These are phyloP conservation scores for Sitobion miscanthi DNA, from an alignment of 1,140 invertebrate genomes.

Conservation along the genomic window DNA sequence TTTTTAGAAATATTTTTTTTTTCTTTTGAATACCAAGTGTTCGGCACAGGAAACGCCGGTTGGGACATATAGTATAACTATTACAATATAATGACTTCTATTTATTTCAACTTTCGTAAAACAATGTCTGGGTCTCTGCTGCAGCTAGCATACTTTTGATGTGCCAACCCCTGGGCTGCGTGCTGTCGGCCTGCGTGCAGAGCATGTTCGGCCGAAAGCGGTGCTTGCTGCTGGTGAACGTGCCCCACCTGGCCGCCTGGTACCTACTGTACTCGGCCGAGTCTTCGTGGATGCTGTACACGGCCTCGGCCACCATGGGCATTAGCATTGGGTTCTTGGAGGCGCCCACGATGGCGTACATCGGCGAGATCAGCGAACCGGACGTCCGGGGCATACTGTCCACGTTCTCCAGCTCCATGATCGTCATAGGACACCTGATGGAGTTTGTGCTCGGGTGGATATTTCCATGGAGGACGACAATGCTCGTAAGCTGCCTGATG, in stretches of 20 bases:
- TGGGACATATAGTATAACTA: no score
- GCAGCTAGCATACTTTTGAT: slow-evolving; percentile 61
- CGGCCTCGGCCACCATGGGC: slow-evolving; percentile 59
- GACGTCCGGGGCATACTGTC: slow-evolving; percentile 59
- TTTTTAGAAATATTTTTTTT: no score
- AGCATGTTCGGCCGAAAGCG: slow-evolving; percentile 60
- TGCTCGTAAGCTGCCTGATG: slow-evolving; percentile 58
- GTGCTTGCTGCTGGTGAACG: slow-evolving; percentile 61
- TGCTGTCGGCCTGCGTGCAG: slow-evolving; percentile 59
- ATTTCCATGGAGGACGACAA: slow-evolving; percentile 59
- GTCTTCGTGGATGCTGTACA: slow-evolving; percentile 58
- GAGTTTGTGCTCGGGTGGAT: slow-evolving; percentile 59
- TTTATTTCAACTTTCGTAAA: neutral
- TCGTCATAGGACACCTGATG: slow-evolving; percentile 59
- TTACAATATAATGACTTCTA: no score
- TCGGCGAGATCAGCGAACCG: slow-evolving; percentile 67
- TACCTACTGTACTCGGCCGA: slow-evolving; percentile 59
- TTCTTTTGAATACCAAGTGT: no score
- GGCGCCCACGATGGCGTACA: slow-evolving; percentile 67
- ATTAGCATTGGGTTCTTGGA: slow-evolving; percentile 66
- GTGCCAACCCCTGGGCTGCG: slow-evolving; percentile 60
- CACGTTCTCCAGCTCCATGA: slow-evolving; percentile 58
- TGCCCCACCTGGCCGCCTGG: slow-evolving; percentile 60
- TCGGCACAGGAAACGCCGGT: no score
- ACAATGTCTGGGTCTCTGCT: neutral